A percentile compares a stretch with the other conserved stretches of the same genome.
Evolutionary conservation across 1,140 invertebrate genomes (phyloP).

Genomic region (Galleria mellonella): DNA sequence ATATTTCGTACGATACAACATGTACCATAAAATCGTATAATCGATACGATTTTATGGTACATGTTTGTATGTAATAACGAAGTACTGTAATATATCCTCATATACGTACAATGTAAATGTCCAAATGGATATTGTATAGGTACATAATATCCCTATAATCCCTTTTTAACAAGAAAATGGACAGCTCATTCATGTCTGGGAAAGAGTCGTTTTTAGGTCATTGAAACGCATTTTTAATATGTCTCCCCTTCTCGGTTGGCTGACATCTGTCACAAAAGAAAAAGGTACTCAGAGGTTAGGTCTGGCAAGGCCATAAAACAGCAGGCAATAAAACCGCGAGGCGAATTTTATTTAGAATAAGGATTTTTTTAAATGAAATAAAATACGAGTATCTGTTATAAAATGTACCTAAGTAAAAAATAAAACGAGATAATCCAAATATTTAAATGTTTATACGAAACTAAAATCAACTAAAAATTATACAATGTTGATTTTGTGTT

Average conservation of each 20-base stretch:
- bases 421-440: no score
- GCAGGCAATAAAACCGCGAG: not conserved
- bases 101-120: not conserved
- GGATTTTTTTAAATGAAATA: not conserved
- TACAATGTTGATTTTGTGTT: no score
- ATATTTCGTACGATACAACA: no score
- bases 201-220: constrained; percentile 22
- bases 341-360: no score
- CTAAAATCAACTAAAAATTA: no score
- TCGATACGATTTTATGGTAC: no score
- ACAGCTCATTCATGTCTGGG: constrained; percentile 2
- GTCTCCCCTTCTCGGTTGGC: constrained; percentile 21
- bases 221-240: constrained; percentile 37
- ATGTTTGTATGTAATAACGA: no score
- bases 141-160: constrained; percentile 2
- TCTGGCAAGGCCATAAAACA: constrained; percentile 5
- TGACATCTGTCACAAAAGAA: constrained; percentile 32
- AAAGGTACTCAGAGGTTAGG: constrained; percentile 15
- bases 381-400: not conserved
- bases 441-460: no score
- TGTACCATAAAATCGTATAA: no score
- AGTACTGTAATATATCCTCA: no score
- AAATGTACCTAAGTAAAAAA: not conserved
- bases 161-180: constrained; percentile 7
- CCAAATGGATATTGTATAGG: not conserved